Percentiles rank a stretch among this genome's conserved stretches.
Evolutionary conservation across 2,888 invertebrate species (phyloP).

Genomic region (Atrina japonica): DNA sequence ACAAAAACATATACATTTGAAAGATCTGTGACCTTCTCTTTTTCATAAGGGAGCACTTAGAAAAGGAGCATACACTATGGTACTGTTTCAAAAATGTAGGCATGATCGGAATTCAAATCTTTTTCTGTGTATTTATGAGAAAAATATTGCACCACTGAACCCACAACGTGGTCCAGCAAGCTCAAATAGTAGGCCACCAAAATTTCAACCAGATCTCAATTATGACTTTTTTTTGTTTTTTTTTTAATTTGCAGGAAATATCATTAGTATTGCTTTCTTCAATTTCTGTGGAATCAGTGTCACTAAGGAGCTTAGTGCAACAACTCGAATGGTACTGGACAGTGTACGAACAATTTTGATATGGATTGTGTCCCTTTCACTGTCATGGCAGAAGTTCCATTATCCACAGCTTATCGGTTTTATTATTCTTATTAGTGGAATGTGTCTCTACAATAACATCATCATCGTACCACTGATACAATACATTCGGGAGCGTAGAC

Average conservation of each 20-base stretch:
- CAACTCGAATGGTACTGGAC: conserved; percentile 94
- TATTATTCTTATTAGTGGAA: conserved; percentile 58
- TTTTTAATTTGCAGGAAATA: conserved; percentile 87
- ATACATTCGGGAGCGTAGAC: neutral
- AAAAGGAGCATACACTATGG: too few species aligned
- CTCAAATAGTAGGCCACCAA: too few species aligned
- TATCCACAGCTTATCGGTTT: conserved; percentile 82
- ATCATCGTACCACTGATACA: conserved; percentile 55
- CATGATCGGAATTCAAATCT: too few species aligned
- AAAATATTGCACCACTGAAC: too few species aligned
- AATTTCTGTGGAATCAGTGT: conserved; percentile 95
- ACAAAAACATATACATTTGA: too few species aligned
- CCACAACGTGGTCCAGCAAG: too few species aligned
- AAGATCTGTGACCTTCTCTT: too few species aligned
- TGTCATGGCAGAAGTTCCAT: conserved; percentile 89
- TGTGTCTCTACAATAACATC: conserved; percentile 86
- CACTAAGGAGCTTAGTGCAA: conserved; percentile 95
- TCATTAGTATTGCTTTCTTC: conserved; percentile 92
- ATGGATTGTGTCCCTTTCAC: conserved; percentile 89
- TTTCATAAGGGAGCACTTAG: too few species aligned
- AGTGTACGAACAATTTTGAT: conserved; percentile 94
- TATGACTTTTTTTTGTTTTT: too few species aligned
- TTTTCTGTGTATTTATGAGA: too few species aligned
- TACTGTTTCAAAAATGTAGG: too few species aligned
- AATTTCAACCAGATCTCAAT: too few species aligned